These are phyloP conservation scores for Calephelis virginiensis DNA, from an alignment of 1,140 invertebrate genomes.

Conservation along the genomic window DNA sequence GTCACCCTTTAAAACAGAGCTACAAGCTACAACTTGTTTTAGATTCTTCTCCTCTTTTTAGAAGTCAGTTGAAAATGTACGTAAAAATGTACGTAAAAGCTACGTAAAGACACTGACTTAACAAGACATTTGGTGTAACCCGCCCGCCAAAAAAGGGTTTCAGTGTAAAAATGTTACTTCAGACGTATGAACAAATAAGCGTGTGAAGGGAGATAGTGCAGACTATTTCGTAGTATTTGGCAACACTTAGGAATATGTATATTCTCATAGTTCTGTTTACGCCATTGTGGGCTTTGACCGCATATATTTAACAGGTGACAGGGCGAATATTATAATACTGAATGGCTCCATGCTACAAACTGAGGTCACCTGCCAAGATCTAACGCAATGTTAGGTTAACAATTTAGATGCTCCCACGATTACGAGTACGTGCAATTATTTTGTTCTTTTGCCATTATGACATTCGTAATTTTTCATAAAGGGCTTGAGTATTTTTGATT, in stretches of 20 bases:
- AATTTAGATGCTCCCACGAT: conserved; percentile 16
- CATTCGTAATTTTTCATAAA: conserved; percentile 5
- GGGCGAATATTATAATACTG: conserved; percentile 7
- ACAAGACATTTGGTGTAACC: too few relatives aligned
- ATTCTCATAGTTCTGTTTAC: conserved; percentile 8
- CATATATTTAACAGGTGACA: conserved; percentile 7
- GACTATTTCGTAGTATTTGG: conserved; percentile 11
- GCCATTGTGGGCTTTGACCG: conserved; percentile 7
- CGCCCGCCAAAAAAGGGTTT: too few relatives aligned
- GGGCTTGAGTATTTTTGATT: conserved; percentile 2
- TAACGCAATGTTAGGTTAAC: conserved; percentile 9
- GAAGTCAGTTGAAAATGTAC: too few relatives aligned
- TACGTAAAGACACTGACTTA: too few relatives aligned
- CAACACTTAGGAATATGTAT: not conserved
- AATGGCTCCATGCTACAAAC: not conserved
- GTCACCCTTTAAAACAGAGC: too few relatives aligned
- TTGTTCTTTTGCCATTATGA: not conserved
- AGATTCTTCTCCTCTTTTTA: too few relatives aligned
- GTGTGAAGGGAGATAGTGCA: too few relatives aligned
- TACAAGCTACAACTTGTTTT: too few relatives aligned
- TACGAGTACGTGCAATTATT: conserved; percentile 1
- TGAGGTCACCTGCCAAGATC: conserved; percentile 2
- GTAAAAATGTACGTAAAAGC: too few relatives aligned
- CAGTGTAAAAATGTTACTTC: too few relatives aligned
- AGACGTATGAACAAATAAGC: too few relatives aligned